These are phyloP conservation scores for Branchipolynoe longqiensis DNA, from an alignment of 2,888 invertebrate genomes.

Conservation along the genomic window DNA sequence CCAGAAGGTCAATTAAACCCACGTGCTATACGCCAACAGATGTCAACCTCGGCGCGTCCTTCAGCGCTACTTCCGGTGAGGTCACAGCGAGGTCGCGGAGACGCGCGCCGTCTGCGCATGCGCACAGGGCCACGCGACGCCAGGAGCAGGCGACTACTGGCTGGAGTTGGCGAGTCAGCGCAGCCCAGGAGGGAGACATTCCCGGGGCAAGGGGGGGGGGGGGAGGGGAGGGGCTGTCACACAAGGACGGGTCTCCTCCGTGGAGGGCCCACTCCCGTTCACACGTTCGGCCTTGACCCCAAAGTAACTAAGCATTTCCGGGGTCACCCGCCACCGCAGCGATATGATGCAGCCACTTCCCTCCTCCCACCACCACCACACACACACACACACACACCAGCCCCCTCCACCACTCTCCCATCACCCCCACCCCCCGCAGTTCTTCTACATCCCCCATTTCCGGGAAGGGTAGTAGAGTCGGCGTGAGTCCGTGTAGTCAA, in stretches of 20 bases:
- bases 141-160: background rate
- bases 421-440: background rate
- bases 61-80: conserved; percentile 16
- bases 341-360: background rate
- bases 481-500: too few relatives aligned
- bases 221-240: background rate
- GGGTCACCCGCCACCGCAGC: background rate
- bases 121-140: conserved; percentile 1
- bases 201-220: background rate
- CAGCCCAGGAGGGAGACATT: background rate
- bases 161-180: too few relatives aligned
- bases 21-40: conserved; percentile 27
- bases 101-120: conserved; percentile 17
- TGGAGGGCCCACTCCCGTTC: background rate
- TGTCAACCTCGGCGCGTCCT: background rate
- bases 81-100: background rate
- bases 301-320: background rate
- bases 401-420: background rate
- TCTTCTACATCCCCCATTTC: background rate
- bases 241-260: background rate
- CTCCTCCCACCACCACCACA: background rate
- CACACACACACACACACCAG: background rate
- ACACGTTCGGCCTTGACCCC: conserved; percentile 9
- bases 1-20: background rate
- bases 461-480: too few relatives aligned